phyloP scores from a whole-genome alignment of 2,113 vertebrate genomes.

The Athene cunicularia region DNA sequence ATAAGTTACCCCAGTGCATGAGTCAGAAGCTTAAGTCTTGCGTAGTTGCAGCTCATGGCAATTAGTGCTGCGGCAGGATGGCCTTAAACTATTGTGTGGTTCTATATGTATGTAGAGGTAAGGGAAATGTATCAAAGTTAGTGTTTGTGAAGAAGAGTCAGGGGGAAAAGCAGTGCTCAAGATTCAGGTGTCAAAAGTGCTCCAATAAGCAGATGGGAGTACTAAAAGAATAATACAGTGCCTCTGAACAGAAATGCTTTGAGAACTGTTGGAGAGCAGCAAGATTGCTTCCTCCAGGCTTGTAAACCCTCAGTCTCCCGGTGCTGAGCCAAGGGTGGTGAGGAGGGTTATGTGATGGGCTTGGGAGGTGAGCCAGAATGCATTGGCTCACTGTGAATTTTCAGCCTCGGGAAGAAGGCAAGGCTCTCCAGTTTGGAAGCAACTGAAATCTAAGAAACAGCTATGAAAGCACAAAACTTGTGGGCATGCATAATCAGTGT shows the following conservation, averaged over 20 bases:
- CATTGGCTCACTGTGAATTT: not conserved
- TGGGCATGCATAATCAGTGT: not conserved
- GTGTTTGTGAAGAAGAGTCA: not conserved
- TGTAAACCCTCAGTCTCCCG: not conserved
- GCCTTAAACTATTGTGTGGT: not conserved
- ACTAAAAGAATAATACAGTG: not conserved
- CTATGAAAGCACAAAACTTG: not conserved
- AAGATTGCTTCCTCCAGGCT: not conserved
- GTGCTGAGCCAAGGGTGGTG: not conserved
- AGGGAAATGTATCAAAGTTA: not conserved
- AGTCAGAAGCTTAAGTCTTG: not conserved
- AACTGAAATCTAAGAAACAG: not conserved
- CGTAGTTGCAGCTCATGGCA: not conserved
- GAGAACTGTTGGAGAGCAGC: not conserved
- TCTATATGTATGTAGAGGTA: not conserved
- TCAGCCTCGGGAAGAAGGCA: not conserved
- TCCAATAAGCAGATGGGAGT: not conserved
- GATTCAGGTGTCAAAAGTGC: not conserved
- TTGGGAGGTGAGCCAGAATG: not conserved
- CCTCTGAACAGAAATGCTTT: not conserved
- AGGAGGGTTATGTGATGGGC: not conserved
- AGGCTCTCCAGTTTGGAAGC: not conserved
- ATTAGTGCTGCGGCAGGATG: not conserved
- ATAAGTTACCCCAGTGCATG: not conserved
- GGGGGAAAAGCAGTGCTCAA: not conserved